phyloP scores from a whole-genome alignment of 2,113 vertebrate genomes.

The Ailuropoda melanoleuca region DNA sequence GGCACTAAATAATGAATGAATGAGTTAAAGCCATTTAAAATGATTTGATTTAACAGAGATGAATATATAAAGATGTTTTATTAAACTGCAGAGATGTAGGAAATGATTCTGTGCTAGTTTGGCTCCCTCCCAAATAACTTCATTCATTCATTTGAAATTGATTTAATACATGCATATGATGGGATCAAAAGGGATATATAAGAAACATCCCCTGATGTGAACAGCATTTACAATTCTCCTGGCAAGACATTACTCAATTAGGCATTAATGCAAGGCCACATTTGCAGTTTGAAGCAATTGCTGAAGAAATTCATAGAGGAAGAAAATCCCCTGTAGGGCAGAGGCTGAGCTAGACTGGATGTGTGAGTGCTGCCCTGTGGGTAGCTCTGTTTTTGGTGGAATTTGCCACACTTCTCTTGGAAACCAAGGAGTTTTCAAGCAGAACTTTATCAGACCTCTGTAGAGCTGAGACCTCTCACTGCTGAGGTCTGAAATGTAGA shows the following conservation, averaged over 20 bases:
- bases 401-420: neutral
- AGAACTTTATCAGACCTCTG: neutral
- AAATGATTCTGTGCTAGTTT: neutral
- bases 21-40: neutral
- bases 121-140: neutral
- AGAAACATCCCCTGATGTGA: neutral
- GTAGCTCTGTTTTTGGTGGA: neutral
- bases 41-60: neutral
- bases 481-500: neutral
- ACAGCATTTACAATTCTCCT: neutral
- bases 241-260: neutral
- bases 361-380: neutral
- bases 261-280: neutral
- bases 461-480: neutral
- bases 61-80: neutral
- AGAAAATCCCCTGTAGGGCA: neutral
- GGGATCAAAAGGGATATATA: neutral
- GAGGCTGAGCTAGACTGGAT: neutral
- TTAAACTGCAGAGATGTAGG: neutral
- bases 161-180: neutral
- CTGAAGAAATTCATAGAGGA: neutral
- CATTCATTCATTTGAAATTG: constrained; percentile 3
- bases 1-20: neutral
- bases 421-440: neutral
- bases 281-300: neutral